Evolutionary conservation across 2,113 vertebrate genomes (phyloP).

Genomic region (Maccullochella peelii): DNA sequence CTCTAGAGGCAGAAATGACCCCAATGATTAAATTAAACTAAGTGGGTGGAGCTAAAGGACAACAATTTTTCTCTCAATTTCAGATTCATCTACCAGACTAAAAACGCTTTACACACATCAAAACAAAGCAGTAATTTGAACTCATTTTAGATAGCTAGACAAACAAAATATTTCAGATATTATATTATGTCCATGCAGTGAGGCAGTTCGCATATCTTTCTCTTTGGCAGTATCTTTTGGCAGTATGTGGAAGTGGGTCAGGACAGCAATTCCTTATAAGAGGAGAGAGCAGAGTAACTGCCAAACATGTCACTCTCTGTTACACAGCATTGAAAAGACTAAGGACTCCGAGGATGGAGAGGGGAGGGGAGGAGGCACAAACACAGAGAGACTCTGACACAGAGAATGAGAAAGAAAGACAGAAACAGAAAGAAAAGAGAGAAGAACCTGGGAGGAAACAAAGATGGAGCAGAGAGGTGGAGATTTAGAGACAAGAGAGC

Average conservation of each 20-base stretch:
- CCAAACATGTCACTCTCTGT: slow-evolving; percentile 68
- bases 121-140: not conserved
- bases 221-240: slow-evolving; percentile 18
- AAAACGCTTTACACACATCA: not conserved
- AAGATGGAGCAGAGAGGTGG: slow-evolving; percentile 39
- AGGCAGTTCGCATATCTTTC: slow-evolving; percentile 3
- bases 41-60: not conserved
- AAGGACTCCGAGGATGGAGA: slow-evolving; percentile 8
- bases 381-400: not conserved
- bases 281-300: slow-evolving; percentile 54
- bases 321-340: slow-evolving; percentile 50
- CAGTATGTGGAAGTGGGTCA: slow-evolving; percentile 70
- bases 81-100: not conserved
- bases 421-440: slow-evolving; percentile 15
- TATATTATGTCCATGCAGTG: not conserved
- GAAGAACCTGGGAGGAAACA: slow-evolving; percentile 18
- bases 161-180: not conserved
- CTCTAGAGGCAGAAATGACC: not conserved
- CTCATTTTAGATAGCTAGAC: not conserved
- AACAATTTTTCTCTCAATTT: not conserved
- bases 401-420: not conserved
- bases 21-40: not conserved
- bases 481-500: slow-evolving; percentile 44
- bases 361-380: not conserved
- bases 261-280: slow-evolving; percentile 67